Evolutionary conservation across 2,113 vertebrate species (phyloP).

Genomic region (Pyrgilauda ruficollis): DNA sequence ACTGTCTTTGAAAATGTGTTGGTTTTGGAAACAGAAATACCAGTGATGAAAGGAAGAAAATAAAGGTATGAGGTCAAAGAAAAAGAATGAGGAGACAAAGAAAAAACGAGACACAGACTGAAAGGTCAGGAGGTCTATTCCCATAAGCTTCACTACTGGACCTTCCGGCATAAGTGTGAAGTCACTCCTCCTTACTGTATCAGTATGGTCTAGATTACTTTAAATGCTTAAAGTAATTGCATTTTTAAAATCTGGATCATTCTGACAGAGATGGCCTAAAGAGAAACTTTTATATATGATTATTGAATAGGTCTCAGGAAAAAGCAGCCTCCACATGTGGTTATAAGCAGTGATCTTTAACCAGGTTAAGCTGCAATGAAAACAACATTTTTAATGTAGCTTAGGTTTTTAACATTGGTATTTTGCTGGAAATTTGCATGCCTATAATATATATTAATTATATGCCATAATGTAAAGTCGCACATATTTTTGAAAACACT

Average conservation of each 20-base stretch:
- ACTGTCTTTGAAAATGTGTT: not conserved
- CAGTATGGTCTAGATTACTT: not conserved
- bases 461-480: not conserved
- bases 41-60: not conserved
- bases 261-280: not conserved
- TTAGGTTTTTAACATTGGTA: not conserved
- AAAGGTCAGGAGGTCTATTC: not conserved
- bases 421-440: not conserved
- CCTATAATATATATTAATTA: no score
- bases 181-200: not conserved
- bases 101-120: not conserved
- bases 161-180: not conserved
- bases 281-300: not conserved
- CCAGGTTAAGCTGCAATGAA: not conserved
- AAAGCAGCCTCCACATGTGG: rapidly evolving
- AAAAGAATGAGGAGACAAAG: not conserved
- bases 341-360: not conserved
- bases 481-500: not conserved
- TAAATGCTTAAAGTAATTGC: not conserved
- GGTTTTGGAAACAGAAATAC: not conserved
- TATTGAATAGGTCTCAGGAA: not conserved
- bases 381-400: not conserved
- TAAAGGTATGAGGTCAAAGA: not conserved
- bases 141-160: not conserved
- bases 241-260: not conserved